Conservation (phyloP, 2,888 invertebrate genomes). For the Crioceris asparagi region DNA sequence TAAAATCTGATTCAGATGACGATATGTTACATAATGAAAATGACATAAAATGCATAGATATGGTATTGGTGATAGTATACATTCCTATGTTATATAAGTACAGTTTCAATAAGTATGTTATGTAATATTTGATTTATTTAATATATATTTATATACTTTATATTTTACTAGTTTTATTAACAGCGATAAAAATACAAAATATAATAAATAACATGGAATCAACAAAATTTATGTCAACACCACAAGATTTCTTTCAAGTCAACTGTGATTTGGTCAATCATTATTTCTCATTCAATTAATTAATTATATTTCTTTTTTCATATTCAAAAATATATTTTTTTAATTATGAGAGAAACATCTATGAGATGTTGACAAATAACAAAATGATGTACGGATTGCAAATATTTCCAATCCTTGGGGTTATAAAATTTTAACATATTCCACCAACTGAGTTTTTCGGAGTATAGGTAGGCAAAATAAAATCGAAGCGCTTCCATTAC, state of each 20-base stretch:
- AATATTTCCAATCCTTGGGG: no score
- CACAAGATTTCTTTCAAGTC: neutral
- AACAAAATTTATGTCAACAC: slow-evolving; percentile 9
- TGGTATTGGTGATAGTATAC: slow-evolving; percentile 16
- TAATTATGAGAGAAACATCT: no score
- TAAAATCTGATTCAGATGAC: slow-evolving; percentile 20
- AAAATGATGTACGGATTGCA: no score
- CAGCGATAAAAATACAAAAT: slow-evolving; percentile 18
- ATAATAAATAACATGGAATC: slow-evolving; percentile 16
- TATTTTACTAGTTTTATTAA: slow-evolving; percentile 15
- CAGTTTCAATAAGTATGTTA: slow-evolving; percentile 15
- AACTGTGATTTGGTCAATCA: no score
- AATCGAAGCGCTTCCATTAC: slow-evolving; percentile 15
- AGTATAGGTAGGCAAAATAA: no score
- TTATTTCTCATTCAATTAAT: no score
- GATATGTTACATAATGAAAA: slow-evolving; percentile 21
- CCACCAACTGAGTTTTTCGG: neutral
- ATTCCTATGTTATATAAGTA: slow-evolving; percentile 13
- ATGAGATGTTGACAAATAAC: no score
- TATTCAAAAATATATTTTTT: no score
- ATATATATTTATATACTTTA: slow-evolving; percentile 10
- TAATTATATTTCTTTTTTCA: no score
- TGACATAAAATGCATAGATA: slow-evolving; percentile 15
- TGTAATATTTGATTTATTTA: slow-evolving; percentile 14
- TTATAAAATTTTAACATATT: no score